These are phyloP conservation scores for Agrotis exclamationis DNA, from an alignment of 2,888 invertebrate genomes.

Conservation along the genomic window DNA sequence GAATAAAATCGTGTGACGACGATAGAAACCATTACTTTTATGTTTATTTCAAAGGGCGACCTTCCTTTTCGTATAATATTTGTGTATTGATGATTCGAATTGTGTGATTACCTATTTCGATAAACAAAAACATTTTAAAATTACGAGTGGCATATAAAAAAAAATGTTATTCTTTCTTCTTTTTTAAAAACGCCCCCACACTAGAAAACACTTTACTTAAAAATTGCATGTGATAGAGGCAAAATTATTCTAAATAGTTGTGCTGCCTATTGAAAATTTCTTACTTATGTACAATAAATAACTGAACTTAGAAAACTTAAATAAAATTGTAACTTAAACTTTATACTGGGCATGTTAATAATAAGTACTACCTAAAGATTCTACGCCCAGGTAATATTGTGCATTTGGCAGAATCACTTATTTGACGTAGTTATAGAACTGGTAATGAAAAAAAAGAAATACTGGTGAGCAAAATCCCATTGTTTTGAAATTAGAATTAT, in stretches of 20 bases:
- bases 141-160: neutral
- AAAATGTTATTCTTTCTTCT: too few species aligned
- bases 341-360: neutral
- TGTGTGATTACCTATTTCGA: constrained; percentile 42
- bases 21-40: constrained; percentile 69
- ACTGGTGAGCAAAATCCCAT: constrained; percentile 2
- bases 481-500: constrained; percentile 37
- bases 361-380: neutral
- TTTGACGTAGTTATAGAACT: neutral
- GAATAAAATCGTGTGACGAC: constrained; percentile 64
- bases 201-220: too few species aligned
- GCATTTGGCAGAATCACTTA: too few species aligned
- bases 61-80: constrained; percentile 63
- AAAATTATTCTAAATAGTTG: too few species aligned
- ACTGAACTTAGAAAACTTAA: too few species aligned
- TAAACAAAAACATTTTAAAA: constrained; percentile 36
- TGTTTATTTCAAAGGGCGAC: constrained; percentile 70
- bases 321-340: neutral
- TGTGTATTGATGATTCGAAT: constrained; percentile 61
- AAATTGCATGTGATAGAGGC: too few species aligned
- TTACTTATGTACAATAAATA: too few species aligned
- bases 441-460: neutral
- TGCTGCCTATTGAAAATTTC: too few species aligned
- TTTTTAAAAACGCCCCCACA: too few species aligned
- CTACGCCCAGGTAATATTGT: neutral